Base-by-base conservation (phyloP, 30 jellyfish, hydroid and myxozoan species). In the Turritopsis dohrnii region DNA sequence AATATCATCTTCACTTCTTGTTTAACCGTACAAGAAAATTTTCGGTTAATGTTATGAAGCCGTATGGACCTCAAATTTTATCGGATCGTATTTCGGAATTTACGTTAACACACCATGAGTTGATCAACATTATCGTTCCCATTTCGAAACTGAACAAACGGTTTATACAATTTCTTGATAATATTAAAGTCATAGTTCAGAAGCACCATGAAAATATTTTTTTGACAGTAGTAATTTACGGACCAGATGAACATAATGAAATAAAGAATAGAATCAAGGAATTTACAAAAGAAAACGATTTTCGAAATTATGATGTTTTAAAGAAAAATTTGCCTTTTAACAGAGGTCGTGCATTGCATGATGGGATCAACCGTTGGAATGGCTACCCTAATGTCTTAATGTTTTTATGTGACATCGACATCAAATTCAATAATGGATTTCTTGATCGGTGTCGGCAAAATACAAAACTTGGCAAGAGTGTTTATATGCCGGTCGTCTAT, bases 291-390 rank as follows among this genome's bases (percentile, higher is more conserved):
- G 76, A 65, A 18, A 74, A 90, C 74, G 83, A 91, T 53, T 84
- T 92, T 41, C 76, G 85, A 13, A 88, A 83, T 1, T 80, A 76
- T 72, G 98, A 92, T 66, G 76, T 92, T 1, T 19, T 84, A 79
- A 76, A 90, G 28, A 66, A 81, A 80, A 88, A 92, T 72, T 25
- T 65, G 54, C 95, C 96, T 20, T 92, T 92, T 75, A 84, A 89
- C 69, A 84, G 98, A 17, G 98, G 98, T 65, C 89, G 96, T 27
- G 96, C 98, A 30, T 81, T 92, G 84, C 90, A 92, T 83, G 98
- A 92, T 74, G 98, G 98, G 65, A 95, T 92, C n/a, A 66, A 71
- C 27, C 92, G 98, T 23, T 92, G 98, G 98, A 92, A 92, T 84
- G 98, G 98, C 28, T 66, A 88, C 75, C 28, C 75, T 18, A 85